Base-by-base conservation (phyloP, 2,888 invertebrate species). In the Mimas tiliae region DNA sequence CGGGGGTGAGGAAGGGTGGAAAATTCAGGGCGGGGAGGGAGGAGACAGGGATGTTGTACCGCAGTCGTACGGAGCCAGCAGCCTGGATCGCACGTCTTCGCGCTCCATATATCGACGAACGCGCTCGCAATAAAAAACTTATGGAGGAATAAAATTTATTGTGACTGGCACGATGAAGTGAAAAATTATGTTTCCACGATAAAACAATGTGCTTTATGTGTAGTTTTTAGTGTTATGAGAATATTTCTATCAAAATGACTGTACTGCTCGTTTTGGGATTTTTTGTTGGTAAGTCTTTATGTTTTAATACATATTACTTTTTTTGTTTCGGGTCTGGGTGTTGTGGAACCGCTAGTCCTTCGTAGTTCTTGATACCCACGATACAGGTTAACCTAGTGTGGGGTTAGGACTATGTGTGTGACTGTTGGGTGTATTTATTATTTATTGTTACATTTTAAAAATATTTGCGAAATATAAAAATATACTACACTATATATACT, bases 261-360 rank as follows among this genome's bases (percentile, higher is more conserved):
- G 82, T 85, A 70, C 76, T 86, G 47, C 80, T 85, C 33, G 77
- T 85, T 71, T 82, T 85, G 64, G 86, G 85, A 79, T 81, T 86
- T 73, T 84, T 85, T 71, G 80, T 83, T 68, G 86, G 86, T 86
- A 68, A 84, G 86, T 76, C 65, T 50, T 47, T 55, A 27, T 27
- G 27, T 27, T 27, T 27, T 27, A 3, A 27, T 1, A 27, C 4
- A n/a, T n/a, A n/a, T n/a, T n/a, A n/a, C n/a, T n/a, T n/a, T n/a
- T n/a, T n/a, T n/a, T n/a, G n/a, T n/a, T n/a, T n/a, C n/a, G n/a
- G n/a, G n/a, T n/a, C n/a, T n/a, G n/a, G n/a, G n/a, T n/a, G n/a
- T n/a, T n/a, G n/a, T n/a, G n/a, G n/a, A n/a, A n/a, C n/a, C n/a
- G n/a, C n/a, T n/a, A n/a, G n/a, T n/a, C n/a, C n/a, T n/a, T n/a